Evolutionary conservation across 1,140 invertebrate genomes (phyloP).

Genomic region (Ceratitis capitata): DNA sequence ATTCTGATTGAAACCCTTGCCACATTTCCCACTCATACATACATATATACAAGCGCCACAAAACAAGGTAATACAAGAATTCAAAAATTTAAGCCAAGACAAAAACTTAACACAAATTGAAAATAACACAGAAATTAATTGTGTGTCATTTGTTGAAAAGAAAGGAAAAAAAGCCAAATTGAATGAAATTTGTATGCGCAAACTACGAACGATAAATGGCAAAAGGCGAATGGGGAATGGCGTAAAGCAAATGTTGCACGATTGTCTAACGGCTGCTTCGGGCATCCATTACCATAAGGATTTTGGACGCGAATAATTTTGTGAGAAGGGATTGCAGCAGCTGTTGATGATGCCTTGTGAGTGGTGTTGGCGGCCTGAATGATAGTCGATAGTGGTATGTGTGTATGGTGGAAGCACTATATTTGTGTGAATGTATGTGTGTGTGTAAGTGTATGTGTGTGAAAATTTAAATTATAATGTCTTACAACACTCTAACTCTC

Average conservation of each 20-base stretch:
- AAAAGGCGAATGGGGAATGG: neutral
- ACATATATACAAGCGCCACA: too few species aligned
- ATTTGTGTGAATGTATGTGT: neutral
- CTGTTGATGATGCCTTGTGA: neutral
- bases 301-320: neutral
- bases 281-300: neutral
- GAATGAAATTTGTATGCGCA: slow-evolving; percentile 25
- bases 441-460: neutral
- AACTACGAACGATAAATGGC: neutral
- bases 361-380: neutral
- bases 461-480: slow-evolving; percentile 16
- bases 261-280: neutral
- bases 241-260: slow-evolving; percentile 3
- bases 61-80: neutral
- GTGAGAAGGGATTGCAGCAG: neutral
- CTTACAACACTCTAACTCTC: neutral
- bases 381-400: neutral
- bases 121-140: slow-evolving; percentile 30
- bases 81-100: neutral
- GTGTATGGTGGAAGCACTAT: neutral
- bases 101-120: slow-evolving; percentile 12
- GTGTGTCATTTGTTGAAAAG: slow-evolving; percentile 24
- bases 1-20: too few species aligned
- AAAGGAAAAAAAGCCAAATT: neutral
- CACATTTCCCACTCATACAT: too few species aligned